Base-by-base conservation (phyloP, 2,888 invertebrate species). In the Cephus spinipes region DNA sequence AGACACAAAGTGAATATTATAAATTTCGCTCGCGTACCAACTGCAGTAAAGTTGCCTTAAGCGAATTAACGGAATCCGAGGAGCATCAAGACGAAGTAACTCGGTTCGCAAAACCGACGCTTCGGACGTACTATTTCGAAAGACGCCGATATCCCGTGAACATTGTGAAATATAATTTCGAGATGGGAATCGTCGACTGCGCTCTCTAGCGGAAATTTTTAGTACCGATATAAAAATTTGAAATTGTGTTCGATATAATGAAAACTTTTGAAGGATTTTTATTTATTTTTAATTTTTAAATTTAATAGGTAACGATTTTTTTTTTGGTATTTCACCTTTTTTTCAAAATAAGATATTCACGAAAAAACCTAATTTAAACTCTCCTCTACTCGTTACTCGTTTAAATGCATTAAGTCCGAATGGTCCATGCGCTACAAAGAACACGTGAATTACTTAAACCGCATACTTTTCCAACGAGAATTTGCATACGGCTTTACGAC, bases 31-130 rank as follows among this genome's bases (percentile, higher is more conserved):
- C 85, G 87, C 87, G 85, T 85, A 83, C 85, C 81, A 84, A 84
- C 80, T 81, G 81, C 84, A 81, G 81, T 85, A 84, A 85, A 87
- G 84, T 87, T 83, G 85, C 79, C 77, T 83, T 85, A 86, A 87
- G 81, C 85, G 81, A 85, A 87, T 87, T 87, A 87, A 85, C 83
- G 80, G 31, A 71, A 71, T n/a, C 30, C 71, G 71, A 80, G 79
- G 77, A 76, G 55, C 55, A 23, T 23, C 55, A 9, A 23, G 23
- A 9, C 23, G 55, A 55, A 9, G 55, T 55, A 55, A 55, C 9
- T 55, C 55, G 55, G 55, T 55, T 55, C 55, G 55, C 55, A 23
- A 55, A 55, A 55, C 55, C 23, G 23, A 55, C 55, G 23, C 9
- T 23, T 55, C 55, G 23, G 55, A 55, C 9, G 2, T 23, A 55